Evolutionary conservation across 1,140 invertebrate genomes (phyloP).

Genomic region (Drosophila kikkawai): DNA sequence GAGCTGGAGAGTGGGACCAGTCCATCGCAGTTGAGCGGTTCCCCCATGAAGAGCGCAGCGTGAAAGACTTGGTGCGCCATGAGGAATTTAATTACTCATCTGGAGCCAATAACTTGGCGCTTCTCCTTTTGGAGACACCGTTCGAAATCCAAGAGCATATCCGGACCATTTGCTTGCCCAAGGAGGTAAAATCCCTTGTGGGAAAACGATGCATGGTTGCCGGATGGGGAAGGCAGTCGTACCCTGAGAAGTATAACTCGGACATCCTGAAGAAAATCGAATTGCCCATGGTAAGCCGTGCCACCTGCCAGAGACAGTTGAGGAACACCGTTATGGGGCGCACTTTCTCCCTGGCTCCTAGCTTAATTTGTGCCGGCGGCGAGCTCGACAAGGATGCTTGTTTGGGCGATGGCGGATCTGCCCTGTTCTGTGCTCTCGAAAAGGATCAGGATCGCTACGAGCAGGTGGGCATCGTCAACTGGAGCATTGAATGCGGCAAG

Average conservation of each 20-base stretch:
- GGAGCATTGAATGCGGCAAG: slow-evolving; percentile 88
- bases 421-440: slow-evolving; percentile 88
- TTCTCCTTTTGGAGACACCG: not conserved
- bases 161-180: slow-evolving; percentile 17
- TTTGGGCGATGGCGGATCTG: slow-evolving; percentile 90
- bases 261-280: slow-evolving; percentile 87
- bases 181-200: not conserved
- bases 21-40: not conserved
- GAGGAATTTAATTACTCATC: not conserved
- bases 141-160: slow-evolving; percentile 11
- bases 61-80: not conserved
- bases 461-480: slow-evolving; percentile 88
- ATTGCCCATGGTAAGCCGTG: slow-evolving; percentile 85
- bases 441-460: slow-evolving; percentile 86
- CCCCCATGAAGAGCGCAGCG: not conserved
- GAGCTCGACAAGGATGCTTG: slow-evolving; percentile 89
- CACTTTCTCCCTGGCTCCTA: slow-evolving; percentile 80
- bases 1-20: slow-evolving; percentile 23
- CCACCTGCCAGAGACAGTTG: slow-evolving; percentile 85
- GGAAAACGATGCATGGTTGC: slow-evolving; percentile 1
- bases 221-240: slow-evolving; percentile 14
- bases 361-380: slow-evolving; percentile 87
- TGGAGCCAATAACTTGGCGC: slow-evolving; percentile 6
- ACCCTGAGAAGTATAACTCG: not conserved
- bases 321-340: slow-evolving; percentile 83